Evolutionary conservation across 2,797 vertebrate species (phyloP).

Genomic region (Parauchenoglanis punctatus): DNA sequence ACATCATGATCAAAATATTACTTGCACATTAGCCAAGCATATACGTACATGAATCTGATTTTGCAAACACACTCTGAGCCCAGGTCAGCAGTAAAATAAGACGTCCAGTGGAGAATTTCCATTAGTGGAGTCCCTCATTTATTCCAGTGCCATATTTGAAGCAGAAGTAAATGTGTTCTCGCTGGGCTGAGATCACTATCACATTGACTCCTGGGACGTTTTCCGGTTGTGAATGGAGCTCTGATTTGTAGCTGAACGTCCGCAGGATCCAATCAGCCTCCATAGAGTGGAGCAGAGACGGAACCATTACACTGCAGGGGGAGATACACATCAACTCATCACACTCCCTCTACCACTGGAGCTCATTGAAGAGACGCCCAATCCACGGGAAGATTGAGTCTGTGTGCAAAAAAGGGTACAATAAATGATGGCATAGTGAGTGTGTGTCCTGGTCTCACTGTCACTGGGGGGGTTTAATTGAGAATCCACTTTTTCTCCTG

Average conservation of each 20-base stretch:
- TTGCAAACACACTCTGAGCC: not conserved
- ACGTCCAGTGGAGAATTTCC: constrained; percentile 17
- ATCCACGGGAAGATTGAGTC: not conserved
- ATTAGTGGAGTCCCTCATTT: constrained; percentile 21
- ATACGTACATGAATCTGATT: not conserved
- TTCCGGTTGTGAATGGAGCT: constrained; percentile 56
- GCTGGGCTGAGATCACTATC: constrained; percentile 19
- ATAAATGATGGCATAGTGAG: not conserved
- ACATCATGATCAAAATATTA: not conserved
- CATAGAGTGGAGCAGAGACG: constrained; percentile 41
- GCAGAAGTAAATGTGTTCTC: constrained; percentile 20
- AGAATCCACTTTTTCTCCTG: not conserved
- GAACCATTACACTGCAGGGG: not conserved
- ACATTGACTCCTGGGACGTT: constrained; percentile 23
- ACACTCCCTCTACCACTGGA: not conserved
- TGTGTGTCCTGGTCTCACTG: not conserved
- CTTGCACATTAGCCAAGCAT: not conserved
- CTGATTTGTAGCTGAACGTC: constrained; percentile 60
- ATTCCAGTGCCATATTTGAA: constrained; percentile 22
- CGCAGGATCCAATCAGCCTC: constrained; percentile 62
- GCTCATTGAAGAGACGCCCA: not conserved
- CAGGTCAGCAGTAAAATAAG: not conserved
- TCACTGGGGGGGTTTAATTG: not conserved
- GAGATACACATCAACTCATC: constrained; percentile 12
- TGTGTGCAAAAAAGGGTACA: not conserved